Evolutionary conservation across 2,888 invertebrate genomes (phyloP), one percentile per base, ranked within the genome.

Genomic region (Heliconius aoede): DNA sequence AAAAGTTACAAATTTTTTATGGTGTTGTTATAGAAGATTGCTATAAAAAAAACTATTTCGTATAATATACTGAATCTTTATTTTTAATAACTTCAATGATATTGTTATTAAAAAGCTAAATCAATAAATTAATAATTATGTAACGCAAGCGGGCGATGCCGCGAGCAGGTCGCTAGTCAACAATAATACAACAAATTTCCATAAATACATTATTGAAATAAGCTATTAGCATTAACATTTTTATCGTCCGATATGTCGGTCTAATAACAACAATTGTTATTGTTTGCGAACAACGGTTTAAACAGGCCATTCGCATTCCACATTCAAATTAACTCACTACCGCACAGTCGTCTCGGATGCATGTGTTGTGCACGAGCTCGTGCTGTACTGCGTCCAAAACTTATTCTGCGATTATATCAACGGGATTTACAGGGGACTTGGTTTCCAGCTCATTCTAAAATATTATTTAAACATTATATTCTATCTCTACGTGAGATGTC

Each of bases 271-370:
- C 75, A 75, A 75, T 55, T 55, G 64, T 55, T 69, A 69, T 75
- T 75, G 75, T 75, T 71, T 71, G 64, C 71, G 71, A 71, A 64
- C 71, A 55, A 30, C 32, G 71, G 55, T 75, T 68, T 75, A 75
- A 75, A 75, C 75, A 75, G 75, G 72, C 72, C 46, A 74, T 77
- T 74, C 67, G 65, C 26, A 65, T 67, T 74, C 65, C 73, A 72
- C 74, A 71, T 74, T 72, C 60, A 77, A 77, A 77, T 77, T 74
- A 64, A 46, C 67, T 68, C 65, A 69, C 78, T 69, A 65, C 67
- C 30, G 24, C 68, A 60, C 40, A 28, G 72, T 73, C 74, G 78
- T 76, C 74, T 73, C 69, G 71, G 73, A 80, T 75, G 71, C 80
- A 78, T 77, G 77, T 18, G 46, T 77, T 78, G 75, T 64, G 64